Evolutionary conservation across 2,113 vertebrate genomes (phyloP), one percentile per base, ranked within the genome.

Genomic region (Himantopus leucocephalus): DNA sequence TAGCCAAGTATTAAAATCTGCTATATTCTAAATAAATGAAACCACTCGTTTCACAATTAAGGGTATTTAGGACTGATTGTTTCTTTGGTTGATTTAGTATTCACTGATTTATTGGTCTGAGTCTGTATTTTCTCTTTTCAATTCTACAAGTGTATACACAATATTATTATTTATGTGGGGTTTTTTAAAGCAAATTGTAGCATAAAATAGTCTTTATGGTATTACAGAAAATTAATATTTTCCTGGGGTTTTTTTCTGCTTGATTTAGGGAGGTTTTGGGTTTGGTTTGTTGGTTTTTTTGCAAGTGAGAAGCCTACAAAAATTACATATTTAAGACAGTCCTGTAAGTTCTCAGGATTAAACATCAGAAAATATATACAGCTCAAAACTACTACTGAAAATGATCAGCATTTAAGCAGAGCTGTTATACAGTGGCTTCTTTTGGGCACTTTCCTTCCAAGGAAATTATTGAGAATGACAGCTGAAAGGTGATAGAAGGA

Each of bases 401-500:
- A 82, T 62, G 14, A 62, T 48, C 32, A 41, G 10, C 32, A 48
- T 74, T 91, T 56, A 90, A 76, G 52, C 8, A 87, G 23, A 71
- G 47, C 73, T 72, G 26, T 74, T 88, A 22, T 6, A 83, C 17
- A 85, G 43, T 48, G 17, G 34, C 37, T 91, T 88, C 75, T 90
- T 60, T 47, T 21, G 73, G 74, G 37, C 37, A 85, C 48, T 88
- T 93, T 59, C 24, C 27, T 80, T 91, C 55, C n/a, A 47, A 81
- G n/a, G 39, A 80, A 90, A 82, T 72, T 73, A 95, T 29, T 86
- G 66, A 41, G 10, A 53, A 67, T 66, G 86, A 91, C 88, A 97
- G 82, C 70, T 96, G 85, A 94, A 96, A 97, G 56, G 70, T 83
- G 59, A 88, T 29, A 96, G 85, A 91, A 90, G 26, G 77, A 93